Conservation (phyloP, 37 sponge, comb jelly and placozoan species). For the Chondrilla cf. caribensis region DNA sequence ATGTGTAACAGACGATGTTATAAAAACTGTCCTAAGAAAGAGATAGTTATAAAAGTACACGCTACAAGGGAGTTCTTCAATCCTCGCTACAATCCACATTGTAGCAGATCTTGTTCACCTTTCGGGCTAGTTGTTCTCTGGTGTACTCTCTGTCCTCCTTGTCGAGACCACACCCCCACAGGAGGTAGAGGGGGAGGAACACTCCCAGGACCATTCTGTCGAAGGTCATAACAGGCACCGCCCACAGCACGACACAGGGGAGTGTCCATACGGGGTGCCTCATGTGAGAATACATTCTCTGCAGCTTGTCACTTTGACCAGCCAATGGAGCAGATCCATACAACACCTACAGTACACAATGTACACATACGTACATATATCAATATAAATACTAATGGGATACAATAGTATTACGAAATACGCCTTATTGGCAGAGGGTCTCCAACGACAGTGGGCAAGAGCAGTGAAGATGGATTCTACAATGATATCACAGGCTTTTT, state of each 20-base stretch:
- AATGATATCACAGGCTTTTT: no score
- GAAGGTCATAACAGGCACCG: slow-evolving; percentile 61
- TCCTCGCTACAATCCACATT: not conserved
- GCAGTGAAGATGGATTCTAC: no score
- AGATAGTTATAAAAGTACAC: no score
- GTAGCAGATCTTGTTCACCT: slow-evolving; percentile 1
- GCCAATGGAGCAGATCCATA: slow-evolving; percentile 25
- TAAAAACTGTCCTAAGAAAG: no score
- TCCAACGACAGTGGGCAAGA: no score
- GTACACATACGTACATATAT: not conserved
- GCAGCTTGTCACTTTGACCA: slow-evolving; percentile 50
- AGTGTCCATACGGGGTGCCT: slow-evolving; percentile 63
- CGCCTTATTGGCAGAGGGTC: no score
- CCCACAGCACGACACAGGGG: slow-evolving; percentile 52
- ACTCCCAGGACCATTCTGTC: slow-evolving; percentile 64
- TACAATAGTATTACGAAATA: no score
- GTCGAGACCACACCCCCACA: slow-evolving; percentile 47
- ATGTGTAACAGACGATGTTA: no score
- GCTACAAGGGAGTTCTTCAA: no score
- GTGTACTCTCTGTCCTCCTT: slow-evolving; percentile 41
- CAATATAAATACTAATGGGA: no score
- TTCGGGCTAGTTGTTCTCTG: slow-evolving; percentile 29
- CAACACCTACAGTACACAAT: not conserved
- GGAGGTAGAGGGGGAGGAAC: slow-evolving; percentile 61
- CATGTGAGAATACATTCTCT: slow-evolving; percentile 41